Base-by-base conservation (phyloP, 2,888 invertebrate species). In the Xylota sylvarum region DNA sequence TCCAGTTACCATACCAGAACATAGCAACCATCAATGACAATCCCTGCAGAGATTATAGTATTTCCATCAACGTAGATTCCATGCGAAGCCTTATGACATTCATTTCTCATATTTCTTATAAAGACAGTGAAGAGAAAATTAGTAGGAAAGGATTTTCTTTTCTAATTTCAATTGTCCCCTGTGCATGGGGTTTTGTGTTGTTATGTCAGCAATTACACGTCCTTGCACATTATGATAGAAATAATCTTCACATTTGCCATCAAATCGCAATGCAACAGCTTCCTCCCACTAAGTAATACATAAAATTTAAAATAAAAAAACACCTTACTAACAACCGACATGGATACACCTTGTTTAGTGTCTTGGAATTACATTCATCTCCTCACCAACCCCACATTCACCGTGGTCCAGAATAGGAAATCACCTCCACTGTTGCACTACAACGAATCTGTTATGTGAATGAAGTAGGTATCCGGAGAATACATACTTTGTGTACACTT, bases 201-300 rank as follows among this genome's bases (percentile, higher is more conserved):
- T 12, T 64, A 19, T 64, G 64, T 46, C 43, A 43, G 48, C 48
- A 65, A 65, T 46, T 32, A 64, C 17, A 67, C 23, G 9, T 14
- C 37, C 50, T 50, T 35, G 65, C 4, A 35, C 19, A 35, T 50
- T 12, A 35, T 65, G 4, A 17, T 9, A 35, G 4, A 50, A 17
- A 62, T 62, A n/a, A 62, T 62, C 9, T 9, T 17, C 30, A 64
- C 17, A 46, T 14, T 10, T 43, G n/a, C 2, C 12, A 19, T 32
- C 17, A 3, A 32, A 5, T 56, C 7, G 14, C 32, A n/a, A 30
- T 1, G 30, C 1, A 14, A 5, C 14, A 55, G 35, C n/a, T n/a
- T 5, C 37, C 9, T 37, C 4, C 4, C 10, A 1, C 40, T n/a
- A 43, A 43, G n/a, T 7, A 14, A 23, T 23, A 23, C 3, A 23